Evolutionary conservation across 2,113 vertebrate species (phyloP).

Genomic region (Hiodon tergisus): DNA sequence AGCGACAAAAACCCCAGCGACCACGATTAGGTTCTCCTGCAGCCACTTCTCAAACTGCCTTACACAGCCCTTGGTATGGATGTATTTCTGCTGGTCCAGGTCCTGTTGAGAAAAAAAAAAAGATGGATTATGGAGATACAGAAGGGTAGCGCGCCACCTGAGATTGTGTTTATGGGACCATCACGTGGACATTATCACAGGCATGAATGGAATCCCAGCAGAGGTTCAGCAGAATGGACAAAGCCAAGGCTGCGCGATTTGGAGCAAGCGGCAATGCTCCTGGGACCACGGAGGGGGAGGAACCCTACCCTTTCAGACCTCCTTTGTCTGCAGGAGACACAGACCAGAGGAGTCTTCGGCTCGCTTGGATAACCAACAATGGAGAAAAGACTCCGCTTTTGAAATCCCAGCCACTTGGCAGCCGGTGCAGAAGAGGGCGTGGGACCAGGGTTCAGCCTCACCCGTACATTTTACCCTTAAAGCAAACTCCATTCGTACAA

Average conservation of each 20-base stretch:
- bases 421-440: background rate
- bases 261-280: background rate
- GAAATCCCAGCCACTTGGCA: conserved; percentile 1
- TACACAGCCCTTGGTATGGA: conserved; percentile 85
- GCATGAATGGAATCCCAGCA: no score
- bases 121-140: background rate
- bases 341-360: background rate
- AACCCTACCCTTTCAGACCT: background rate
- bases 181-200: no score
- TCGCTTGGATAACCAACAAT: background rate
- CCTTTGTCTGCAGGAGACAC: background rate
- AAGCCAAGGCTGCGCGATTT: no score
- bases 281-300: background rate
- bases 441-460: background rate
- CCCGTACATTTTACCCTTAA: background rate
- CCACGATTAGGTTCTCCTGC: conserved; percentile 80
- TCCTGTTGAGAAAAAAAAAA: conserved; percentile 54
- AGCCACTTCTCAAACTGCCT: conserved; percentile 90
- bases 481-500: background rate
- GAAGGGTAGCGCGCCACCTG: no score
- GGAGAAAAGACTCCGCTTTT: background rate
- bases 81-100: conserved; percentile 71
- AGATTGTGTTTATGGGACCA: no score
- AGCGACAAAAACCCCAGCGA: conserved; percentile 79
- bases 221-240: no score